A percentile compares a stretch with the other conserved stretches of the same genome.
Conservation (phyloP, 2,113 vertebrate genomes). For the Halcyon malimbica region DNA sequence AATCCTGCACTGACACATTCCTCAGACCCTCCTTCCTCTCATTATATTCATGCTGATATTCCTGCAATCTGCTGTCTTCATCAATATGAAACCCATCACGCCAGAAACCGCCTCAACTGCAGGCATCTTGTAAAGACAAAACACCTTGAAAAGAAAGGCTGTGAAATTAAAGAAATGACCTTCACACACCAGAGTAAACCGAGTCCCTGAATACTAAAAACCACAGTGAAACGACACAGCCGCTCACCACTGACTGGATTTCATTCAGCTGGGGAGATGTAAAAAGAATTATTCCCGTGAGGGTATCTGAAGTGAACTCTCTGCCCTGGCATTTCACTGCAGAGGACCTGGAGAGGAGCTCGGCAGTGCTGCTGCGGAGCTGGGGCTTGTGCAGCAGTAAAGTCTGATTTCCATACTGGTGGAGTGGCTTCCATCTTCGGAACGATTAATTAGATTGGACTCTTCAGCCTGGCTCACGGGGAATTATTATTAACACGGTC, state of each 20-base stretch:
- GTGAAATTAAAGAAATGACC: neutral
- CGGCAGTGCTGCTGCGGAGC: neutral
- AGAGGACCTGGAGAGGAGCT: neutral
- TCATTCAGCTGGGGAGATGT: neutral
- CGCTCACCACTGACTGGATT: neutral
- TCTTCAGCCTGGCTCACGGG: neutral
- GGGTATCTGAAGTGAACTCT: neutral
- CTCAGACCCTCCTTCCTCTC: slow-evolving; percentile 5
- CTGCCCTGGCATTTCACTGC: neutral
- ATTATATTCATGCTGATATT: neutral
- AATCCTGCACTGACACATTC: neutral
- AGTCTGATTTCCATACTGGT: neutral
- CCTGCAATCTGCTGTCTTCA: slow-evolving; percentile 30
- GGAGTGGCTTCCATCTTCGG: neutral
- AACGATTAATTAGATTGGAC: slow-evolving; percentile 1
- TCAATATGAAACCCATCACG: neutral
- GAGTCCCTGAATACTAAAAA: neutral
- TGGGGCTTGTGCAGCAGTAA: neutral
- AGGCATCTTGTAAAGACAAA: neutral
- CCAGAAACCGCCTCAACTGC: neutral
- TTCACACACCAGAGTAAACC: neutral
- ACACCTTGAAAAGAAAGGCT: neutral
- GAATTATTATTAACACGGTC: neutral
- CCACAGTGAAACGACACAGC: neutral
- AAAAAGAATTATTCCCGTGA: neutral